Evolutionary conservation across 2,113 vertebrate genomes (phyloP), one percentile per base, ranked within the genome.

Genomic region (Leptocoma aspasia): DNA sequence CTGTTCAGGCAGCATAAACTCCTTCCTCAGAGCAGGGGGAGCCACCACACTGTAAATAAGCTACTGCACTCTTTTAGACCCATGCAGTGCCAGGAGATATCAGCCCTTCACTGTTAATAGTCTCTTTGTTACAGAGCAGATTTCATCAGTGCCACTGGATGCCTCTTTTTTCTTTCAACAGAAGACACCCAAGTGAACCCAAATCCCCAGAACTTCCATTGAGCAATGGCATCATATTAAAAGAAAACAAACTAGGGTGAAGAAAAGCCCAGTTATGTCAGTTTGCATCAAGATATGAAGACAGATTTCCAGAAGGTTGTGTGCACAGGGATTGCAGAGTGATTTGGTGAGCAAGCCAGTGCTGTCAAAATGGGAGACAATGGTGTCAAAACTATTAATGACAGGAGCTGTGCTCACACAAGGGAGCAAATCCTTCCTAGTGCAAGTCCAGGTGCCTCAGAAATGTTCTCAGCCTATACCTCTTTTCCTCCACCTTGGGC

Each of bases 311-410:
- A 92, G 86, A n/a, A 54, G 53, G 60, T 44, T 86, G 20, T 60
- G 52, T 89, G 72, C 64, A 68, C 22, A 84, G 44, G 52, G 44
- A n/a, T 61, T 90, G 65, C 56, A 82, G 72, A 94, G 45, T 45
- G 47, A 93, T 94, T 90, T 86, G 64, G 52, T 90, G 44, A 61
- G 44, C 37, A 64, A 93, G 76, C 76, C 80, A 80, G 27, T 57
- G 73, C 83, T 95, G 82, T 90, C 88, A 89, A 91, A 94, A 66
- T 83, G 68, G 76, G 82, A 95, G 56, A 76, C 69, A 94, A 54
- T 0, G 0, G n/a, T 90, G 82, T 82, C 86, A 91, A 85, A 92
- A 86, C 89, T 77, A 50, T 49, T 35, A 41, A 89, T 57, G 82
- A 90, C 3, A 50, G 84, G 26, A 92, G 16, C 63, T 76, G 59